Evolutionary conservation across 2,888 invertebrate species (phyloP), one percentile per base, ranked within the genome.

Genomic region (Cheilosia impressa): DNA sequence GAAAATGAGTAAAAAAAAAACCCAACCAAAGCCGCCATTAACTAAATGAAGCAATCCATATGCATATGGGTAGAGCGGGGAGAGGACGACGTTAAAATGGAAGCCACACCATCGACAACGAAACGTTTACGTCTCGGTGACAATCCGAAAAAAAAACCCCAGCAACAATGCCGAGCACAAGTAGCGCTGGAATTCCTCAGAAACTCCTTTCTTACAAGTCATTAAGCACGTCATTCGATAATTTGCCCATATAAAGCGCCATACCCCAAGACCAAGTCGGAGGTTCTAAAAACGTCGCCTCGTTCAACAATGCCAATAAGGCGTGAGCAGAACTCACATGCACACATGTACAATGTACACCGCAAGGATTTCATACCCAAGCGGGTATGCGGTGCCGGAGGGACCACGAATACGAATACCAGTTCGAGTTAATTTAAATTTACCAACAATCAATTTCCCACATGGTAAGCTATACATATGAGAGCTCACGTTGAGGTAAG

Each of bases 221-320:
- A 87, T 87, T 82, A 87, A 82, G 87, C 87, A 87, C 87, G 87
- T 87, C 87, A 82, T 87, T 87, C 87, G 87, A 87, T 87, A 87
- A 87, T 87, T 87, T 87, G 78, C 87, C 85, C 87, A 87, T 87
- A 87, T 81, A 82, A 87, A 81, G 87, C 81, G 82, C 77, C 87
- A 82, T 77, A 69, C 34, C 58, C 57, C 50, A 10, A 38, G 7
- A n/a, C 17, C 50, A 60, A 53, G 41, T 63, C 60, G 55, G 27
- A 84, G 84, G 84, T 79, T 84, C 79, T 79, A 75, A 84, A 84
- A 73, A 57, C 76, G 80, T 85, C 85, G 80, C 80, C 76, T 80
- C 80, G 80, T 80, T 80, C 80, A 85, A 85, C 80, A 85, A 85
- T 80, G 80, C 80, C 81, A 85, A 85, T 81, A 85, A 80, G 85